A percentile compares a stretch with the other conserved stretches of the same genome.
These are phyloP conservation scores for Ctenochaetus hawaiiensis DNA, from an alignment of 2,797 vertebrate genomes.

Conservation along the genomic window DNA sequence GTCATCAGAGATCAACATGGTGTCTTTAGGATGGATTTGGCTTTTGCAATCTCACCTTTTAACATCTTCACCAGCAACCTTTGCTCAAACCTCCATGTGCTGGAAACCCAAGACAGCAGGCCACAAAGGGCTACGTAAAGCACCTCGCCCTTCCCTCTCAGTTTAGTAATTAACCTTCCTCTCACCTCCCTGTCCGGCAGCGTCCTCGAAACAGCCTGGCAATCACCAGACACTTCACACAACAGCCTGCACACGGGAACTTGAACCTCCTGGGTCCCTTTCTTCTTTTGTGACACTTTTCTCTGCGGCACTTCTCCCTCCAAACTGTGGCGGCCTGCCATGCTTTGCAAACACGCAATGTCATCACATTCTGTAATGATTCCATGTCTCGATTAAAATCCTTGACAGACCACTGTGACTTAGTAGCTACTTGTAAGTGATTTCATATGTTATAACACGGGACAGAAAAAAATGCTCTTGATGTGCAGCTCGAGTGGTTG, in stretches of 20 bases:
- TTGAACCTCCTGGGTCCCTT: slow-evolving; percentile 63
- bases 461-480: slow-evolving; percentile 46
- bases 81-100: slow-evolving; percentile 66
- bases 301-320: slow-evolving; percentile 74
- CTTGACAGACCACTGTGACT: slow-evolving; percentile 71
- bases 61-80: slow-evolving; percentile 59
- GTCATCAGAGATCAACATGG: slow-evolving; percentile 64
- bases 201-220: slow-evolving; percentile 77
- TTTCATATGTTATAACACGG: slow-evolving; percentile 74
- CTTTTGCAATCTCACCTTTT: slow-evolving; percentile 34
- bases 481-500: slow-evolving; percentile 62
- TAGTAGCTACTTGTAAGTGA: slow-evolving; percentile 75
- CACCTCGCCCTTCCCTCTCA: slow-evolving; percentile 80
- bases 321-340: slow-evolving; percentile 55
- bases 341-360: slow-evolving; percentile 61
- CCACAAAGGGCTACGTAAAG: slow-evolving; percentile 82
- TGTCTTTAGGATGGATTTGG: slow-evolving; percentile 48
- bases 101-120: slow-evolving; percentile 76
- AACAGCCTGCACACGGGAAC: slow-evolving; percentile 78
- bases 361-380: slow-evolving; percentile 67
- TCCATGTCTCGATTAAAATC: slow-evolving; percentile 64
- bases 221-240: slow-evolving; percentile 83
- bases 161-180: slow-evolving; percentile 85
- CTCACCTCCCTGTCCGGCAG: slow-evolving; percentile 82
- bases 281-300: slow-evolving; percentile 75